These are phyloP conservation scores for Himalopsyche anomala DNA, from an alignment of 2,888 invertebrate species.

Conservation along the genomic window DNA sequence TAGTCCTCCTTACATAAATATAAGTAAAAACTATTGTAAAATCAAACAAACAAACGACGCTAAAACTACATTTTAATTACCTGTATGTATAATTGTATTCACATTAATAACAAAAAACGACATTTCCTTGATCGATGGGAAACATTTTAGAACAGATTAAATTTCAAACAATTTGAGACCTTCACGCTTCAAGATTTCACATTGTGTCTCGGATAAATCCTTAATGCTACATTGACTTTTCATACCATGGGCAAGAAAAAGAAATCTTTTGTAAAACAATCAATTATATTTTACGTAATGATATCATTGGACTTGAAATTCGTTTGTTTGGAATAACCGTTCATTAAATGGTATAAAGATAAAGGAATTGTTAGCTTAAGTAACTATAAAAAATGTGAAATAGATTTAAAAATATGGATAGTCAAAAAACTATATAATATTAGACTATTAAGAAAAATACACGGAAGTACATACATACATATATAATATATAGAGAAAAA, in stretches of 20 bases:
- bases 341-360: no score
- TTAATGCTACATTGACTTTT: slow-evolving; percentile 16
- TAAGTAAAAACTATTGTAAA: slow-evolving; percentile 7
- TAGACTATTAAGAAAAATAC: no score
- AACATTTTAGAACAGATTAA: not conserved
- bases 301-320: no score
- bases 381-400: no score
- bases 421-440: no score
- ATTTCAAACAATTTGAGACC: slow-evolving; percentile 24
- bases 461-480: no score
- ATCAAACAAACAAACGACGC: not conserved
- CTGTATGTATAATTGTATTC: not conserved
- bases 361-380: no score
- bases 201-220: slow-evolving; percentile 19
- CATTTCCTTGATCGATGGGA: slow-evolving; percentile 36
- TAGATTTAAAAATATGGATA: no score
- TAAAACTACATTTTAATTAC: not conserved
- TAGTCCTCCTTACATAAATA: no score
- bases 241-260: slow-evolving; percentile 21
- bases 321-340: no score
- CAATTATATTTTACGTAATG: not conserved
- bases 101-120: not conserved
- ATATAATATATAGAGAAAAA: no score
- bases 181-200: slow-evolving; percentile 38
- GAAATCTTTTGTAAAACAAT: slow-evolving; percentile 7